Conservation (phyloP, 2,113 vertebrate genomes). For the Pelecanus crispus region DNA sequence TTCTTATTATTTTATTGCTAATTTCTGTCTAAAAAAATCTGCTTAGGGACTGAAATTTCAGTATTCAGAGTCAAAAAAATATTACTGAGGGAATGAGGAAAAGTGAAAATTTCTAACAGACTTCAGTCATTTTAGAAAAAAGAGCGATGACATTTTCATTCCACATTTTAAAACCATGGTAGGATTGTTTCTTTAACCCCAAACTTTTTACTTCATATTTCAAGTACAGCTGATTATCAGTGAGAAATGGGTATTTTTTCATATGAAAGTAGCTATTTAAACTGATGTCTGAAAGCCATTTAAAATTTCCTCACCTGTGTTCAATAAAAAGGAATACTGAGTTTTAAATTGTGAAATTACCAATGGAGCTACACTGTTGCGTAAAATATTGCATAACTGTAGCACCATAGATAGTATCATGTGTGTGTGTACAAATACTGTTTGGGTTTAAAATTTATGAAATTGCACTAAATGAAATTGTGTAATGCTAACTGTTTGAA, state of each 20-base stretch:
- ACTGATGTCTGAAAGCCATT: not conserved
- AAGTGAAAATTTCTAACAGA: not conserved
- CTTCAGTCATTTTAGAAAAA: not conserved
- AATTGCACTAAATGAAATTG: conserved; percentile 2
- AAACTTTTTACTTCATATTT: not conserved
- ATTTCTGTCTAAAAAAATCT: not conserved
- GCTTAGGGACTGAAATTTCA: not conserved
- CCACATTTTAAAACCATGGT: not conserved
- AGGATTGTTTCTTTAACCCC: not conserved
- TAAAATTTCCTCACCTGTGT: not conserved
- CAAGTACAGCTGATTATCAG: not conserved
- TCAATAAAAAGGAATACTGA: not conserved
- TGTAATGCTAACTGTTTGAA: not conserved
- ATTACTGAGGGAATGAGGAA: not conserved
- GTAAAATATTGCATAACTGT: conserved; percentile 1
- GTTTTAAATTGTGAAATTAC: conserved; percentile 29
- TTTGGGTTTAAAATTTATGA: conserved; percentile 26
- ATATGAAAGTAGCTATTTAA: not conserved
- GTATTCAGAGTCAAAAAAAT: not conserved
- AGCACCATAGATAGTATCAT: not conserved
- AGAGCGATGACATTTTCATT: not conserved
- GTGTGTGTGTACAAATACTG: not conserved
- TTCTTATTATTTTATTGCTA: not conserved
- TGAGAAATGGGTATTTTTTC: not conserved
- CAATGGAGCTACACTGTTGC: not conserved